Evolutionary conservation across 2,888 invertebrate genomes (phyloP).

Genomic region (Zaprionus obscuricornis): DNA sequence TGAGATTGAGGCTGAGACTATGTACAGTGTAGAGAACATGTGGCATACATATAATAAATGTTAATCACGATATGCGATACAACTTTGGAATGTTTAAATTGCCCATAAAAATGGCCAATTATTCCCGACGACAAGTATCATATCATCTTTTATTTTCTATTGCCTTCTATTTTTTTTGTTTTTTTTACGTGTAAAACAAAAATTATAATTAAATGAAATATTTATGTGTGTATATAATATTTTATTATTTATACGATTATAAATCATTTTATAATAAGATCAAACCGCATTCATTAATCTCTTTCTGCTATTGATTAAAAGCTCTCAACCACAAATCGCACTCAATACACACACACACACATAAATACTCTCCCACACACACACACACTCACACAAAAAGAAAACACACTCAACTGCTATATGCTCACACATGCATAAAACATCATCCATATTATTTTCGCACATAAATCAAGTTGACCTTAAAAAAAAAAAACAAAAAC

Average conservation of each 20-base stretch:
- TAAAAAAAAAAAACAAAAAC: conserved; percentile 44
- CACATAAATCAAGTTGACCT: conserved; percentile 73
- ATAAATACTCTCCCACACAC: neutral
- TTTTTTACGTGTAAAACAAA: too few species aligned
- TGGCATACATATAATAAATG: too few species aligned
- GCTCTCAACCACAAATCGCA: conserved; percentile 14
- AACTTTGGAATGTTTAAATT: neutral
- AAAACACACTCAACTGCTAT: too few species aligned
- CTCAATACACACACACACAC: conserved; percentile 15
- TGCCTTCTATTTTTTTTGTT: too few species aligned
- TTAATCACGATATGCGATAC: conserved; percentile 1
- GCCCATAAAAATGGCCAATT: conserved; percentile 5
- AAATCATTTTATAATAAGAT: too few species aligned
- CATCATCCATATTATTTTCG: conserved; percentile 47
- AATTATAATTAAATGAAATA: too few species aligned
- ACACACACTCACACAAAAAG: neutral
- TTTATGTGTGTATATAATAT: neutral
- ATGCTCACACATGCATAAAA: conserved; percentile 11
- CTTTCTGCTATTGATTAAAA: conserved; percentile 13
- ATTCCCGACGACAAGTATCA: conserved; percentile 12
- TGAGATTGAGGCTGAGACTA: too few species aligned
- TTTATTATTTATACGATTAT: too few species aligned
- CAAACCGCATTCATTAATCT: too few species aligned
- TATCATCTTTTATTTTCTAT: too few species aligned
- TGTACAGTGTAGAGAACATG: too few species aligned